Percentiles rank a stretch among this genome's conserved stretches.
Conservation (phyloP, 2,888 invertebrate species). For the Amorpha juglandis region DNA sequence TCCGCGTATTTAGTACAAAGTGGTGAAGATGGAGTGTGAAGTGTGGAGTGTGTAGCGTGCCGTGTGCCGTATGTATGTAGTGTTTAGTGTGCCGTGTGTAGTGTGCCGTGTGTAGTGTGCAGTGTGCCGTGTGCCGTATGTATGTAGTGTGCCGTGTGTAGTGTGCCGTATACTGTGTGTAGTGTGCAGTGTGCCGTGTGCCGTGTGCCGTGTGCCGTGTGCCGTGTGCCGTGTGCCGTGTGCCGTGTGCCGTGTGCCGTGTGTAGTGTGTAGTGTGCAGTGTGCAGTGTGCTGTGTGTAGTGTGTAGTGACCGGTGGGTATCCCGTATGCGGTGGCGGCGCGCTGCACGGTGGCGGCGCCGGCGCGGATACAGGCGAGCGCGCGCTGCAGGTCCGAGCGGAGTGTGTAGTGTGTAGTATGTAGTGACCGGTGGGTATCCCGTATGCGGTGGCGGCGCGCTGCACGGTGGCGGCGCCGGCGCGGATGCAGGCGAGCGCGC, state of each 20-base stretch:
- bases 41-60: background rate
- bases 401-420: slow-evolving; percentile 81
- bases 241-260: too few species aligned
- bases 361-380: slow-evolving; percentile 91
- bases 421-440: slow-evolving; percentile 95
- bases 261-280: background rate
- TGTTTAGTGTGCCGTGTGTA: too few species aligned
- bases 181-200: too few species aligned
- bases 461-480: slow-evolving; percentile 93
- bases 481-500: slow-evolving; percentile 92
- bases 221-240: background rate
- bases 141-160: background rate
- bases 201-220: too few species aligned
- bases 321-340: slow-evolving; percentile 94
- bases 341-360: slow-evolving; percentile 92
- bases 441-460: slow-evolving; percentile 93
- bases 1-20: too few species aligned
- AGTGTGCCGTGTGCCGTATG: too few species aligned
- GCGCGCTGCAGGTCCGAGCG: slow-evolving; percentile 93
- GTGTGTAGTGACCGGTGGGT: slow-evolving; percentile 94
- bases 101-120: too few species aligned
- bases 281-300: background rate
- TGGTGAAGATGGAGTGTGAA: background rate
- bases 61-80: too few species aligned
- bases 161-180: background rate